These are phyloP conservation scores for Hiodon alosoides DNA, from an alignment of 2,113 vertebrate genomes.

Conservation along the genomic window DNA sequence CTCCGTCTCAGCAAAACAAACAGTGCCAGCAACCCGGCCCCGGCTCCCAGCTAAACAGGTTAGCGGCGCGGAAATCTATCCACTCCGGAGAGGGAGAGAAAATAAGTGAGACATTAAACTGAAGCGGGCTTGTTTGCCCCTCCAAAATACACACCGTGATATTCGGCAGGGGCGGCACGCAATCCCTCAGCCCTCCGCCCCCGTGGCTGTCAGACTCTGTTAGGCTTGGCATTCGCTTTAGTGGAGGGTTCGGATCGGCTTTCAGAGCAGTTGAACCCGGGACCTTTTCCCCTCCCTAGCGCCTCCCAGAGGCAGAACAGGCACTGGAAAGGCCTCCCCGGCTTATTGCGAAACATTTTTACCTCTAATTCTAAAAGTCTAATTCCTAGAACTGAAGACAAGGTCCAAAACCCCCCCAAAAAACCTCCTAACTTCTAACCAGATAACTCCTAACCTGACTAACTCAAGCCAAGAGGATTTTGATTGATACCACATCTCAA, in stretches of 20 bases:
- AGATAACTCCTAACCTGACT: no score
- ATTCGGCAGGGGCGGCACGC: constrained; percentile 46
- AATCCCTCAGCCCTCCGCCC: constrained; percentile 19
- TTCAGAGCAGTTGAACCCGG: constrained; percentile 52
- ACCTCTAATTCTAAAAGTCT: no score
- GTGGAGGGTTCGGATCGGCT: constrained; percentile 57
- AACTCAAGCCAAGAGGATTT: no score
- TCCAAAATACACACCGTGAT: constrained; percentile 53
- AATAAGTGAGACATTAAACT: constrained; percentile 44
- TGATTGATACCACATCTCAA: no score
- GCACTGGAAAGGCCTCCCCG: constrained; percentile 13
- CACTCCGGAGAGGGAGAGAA: constrained; percentile 31
- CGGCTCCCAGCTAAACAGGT: neutral
- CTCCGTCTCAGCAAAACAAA: neutral
- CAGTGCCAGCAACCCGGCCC: neutral
- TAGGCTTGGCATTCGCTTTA: constrained; percentile 61
- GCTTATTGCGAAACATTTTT: no score
- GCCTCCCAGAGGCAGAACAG: constrained; percentile 28
- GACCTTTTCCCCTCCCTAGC: constrained; percentile 43
- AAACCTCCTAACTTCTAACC: no score
- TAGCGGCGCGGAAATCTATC: neutral
- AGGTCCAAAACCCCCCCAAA: no score
- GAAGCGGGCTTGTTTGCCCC: constrained; percentile 46
- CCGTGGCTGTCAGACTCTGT: constrained; percentile 55
- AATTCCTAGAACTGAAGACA: no score